Conservation (phyloP, 1,140 invertebrate genomes). For the Lepidurus packardi region DNA sequence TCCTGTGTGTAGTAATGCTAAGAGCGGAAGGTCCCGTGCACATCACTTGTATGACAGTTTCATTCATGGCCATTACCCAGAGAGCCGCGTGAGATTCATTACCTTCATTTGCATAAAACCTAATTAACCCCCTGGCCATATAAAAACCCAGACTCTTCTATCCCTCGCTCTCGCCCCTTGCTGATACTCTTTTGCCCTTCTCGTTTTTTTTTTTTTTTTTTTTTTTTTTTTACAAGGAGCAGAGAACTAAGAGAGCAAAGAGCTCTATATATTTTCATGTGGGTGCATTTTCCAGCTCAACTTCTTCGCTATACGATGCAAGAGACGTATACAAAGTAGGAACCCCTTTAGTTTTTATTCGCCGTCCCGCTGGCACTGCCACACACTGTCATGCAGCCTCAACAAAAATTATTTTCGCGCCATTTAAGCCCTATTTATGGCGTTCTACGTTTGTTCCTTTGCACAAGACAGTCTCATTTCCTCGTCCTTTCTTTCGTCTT, state of each 20-base stretch:
- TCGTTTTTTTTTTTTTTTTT: conserved; percentile 3
- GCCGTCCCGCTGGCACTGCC: conserved; percentile 11
- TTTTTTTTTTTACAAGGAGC: neutral
- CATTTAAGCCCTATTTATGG: conserved; percentile 19
- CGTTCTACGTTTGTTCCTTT: neutral
- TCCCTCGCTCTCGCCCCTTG: conserved; percentile 31
- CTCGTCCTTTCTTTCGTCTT: neutral
- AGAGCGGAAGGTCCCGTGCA: neutral
- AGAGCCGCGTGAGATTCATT: conserved; percentile 15
- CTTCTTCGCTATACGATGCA: conserved; percentile 12
- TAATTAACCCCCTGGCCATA: conserved; percentile 23
- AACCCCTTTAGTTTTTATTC: conserved; percentile 4
- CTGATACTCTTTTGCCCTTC: conserved; percentile 15
- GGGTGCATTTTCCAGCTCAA: conserved; percentile 9
- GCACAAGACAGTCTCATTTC: conserved; percentile 1
- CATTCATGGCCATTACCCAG: conserved; percentile 10
- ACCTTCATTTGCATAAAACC: conserved; percentile 22
- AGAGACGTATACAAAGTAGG: conserved; percentile 11
- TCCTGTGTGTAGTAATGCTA: conserved; percentile 8
- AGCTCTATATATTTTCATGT: conserved; percentile 22
- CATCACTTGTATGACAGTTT: conserved; percentile 16
- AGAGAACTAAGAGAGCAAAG: neutral
- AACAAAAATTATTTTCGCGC: conserved; percentile 16
- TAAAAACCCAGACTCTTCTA: conserved; percentile 27
- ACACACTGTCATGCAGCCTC: conserved; percentile 11